A percentile compares a stretch with the other conserved stretches of the same genome.
Conservation (phyloP, 92 coral and sea anemone genomes). For the Palythoa heliodiscus region DNA sequence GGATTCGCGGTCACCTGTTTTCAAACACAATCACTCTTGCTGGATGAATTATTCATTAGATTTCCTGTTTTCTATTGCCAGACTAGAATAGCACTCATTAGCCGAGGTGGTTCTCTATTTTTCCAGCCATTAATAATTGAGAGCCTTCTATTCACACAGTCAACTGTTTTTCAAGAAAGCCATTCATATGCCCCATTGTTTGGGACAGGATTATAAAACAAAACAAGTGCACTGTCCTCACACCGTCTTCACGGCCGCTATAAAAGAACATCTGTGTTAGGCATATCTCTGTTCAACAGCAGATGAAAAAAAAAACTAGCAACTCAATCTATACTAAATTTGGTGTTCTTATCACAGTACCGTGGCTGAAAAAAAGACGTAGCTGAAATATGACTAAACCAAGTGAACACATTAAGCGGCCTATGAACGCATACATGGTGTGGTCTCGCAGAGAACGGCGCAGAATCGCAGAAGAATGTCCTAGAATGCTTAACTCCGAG, state of each 20-base stretch:
- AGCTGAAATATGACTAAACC: slow-evolving; percentile 80
- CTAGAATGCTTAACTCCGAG: slow-evolving; percentile 98
- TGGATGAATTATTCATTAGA: slow-evolving; percentile 76
- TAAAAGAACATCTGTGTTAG: slow-evolving; percentile 39
- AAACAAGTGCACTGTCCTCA: slow-evolving; percentile 27
- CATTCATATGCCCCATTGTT: slow-evolving; percentile 87
- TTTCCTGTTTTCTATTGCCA: slow-evolving; percentile 80
- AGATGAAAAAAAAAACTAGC: slow-evolving; percentile 2
- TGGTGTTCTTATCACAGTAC: background rate
- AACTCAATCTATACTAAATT: slow-evolving; percentile 2
- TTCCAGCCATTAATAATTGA: slow-evolving; percentile 76
- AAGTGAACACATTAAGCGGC: slow-evolving; percentile 94
- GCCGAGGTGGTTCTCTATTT: slow-evolving; percentile 87
- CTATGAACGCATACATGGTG: slow-evolving; percentile 99
- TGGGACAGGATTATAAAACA: slow-evolving; percentile 63
- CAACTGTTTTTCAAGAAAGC: slow-evolving; percentile 73
- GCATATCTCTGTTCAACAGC: slow-evolving; percentile 1
- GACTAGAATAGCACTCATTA: slow-evolving; percentile 86
- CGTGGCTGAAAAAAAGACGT: slow-evolving; percentile 5
- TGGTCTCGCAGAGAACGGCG: slow-evolving; percentile 99
- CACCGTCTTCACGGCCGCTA: slow-evolving; percentile 35
- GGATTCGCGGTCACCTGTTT: slow-evolving; percentile 79
- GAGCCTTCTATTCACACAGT: slow-evolving; percentile 70
- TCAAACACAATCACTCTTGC: slow-evolving; percentile 64
- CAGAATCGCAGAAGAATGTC: slow-evolving; percentile 98